These are phyloP conservation scores for Plusia festucae DNA, from an alignment of 2,888 invertebrate species.

Conservation along the genomic window DNA sequence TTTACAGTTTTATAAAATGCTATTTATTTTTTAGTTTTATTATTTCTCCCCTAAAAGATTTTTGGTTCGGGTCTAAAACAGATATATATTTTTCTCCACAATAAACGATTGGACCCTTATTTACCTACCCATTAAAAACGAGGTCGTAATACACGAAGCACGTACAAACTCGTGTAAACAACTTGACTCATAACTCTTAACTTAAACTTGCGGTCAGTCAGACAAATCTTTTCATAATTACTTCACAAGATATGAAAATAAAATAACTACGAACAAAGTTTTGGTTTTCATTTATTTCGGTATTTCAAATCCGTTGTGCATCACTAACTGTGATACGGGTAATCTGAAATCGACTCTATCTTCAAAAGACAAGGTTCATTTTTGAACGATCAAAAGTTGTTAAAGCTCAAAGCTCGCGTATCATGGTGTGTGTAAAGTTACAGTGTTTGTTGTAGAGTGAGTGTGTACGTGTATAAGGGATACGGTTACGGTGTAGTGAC, in stretches of 20 bases:
- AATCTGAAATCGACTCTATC: slow-evolving; percentile 30
- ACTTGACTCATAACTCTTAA: slow-evolving; percentile 1
- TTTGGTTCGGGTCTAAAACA: no score
- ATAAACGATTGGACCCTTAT: no score
- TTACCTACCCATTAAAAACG: no score
- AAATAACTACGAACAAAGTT: slow-evolving; percentile 46
- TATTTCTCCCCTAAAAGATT: no score
- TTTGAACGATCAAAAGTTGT: slow-evolving; percentile 4
- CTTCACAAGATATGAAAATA: slow-evolving; percentile 54
- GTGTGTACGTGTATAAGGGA: slow-evolving; percentile 61
- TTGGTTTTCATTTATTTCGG: slow-evolving; percentile 54
- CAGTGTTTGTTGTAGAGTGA: slow-evolving; percentile 36
- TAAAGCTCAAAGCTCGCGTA: slow-evolving; percentile 66
- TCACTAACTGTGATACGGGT: slow-evolving; percentile 18
- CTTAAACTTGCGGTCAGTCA: slow-evolving; percentile 29
- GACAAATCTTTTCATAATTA: slow-evolving; percentile 58
- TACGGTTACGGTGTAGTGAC: slow-evolving; percentile 60
- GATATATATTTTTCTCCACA: no score
- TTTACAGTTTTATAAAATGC: no score
- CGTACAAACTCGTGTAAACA: background rate
- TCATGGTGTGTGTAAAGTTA: slow-evolving; percentile 56
- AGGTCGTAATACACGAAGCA: no score
- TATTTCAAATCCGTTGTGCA: slow-evolving; percentile 49
- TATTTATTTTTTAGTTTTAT: no score
- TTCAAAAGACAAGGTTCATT: background rate